Evolutionary conservation across 2,888 invertebrate species (phyloP).

Genomic region (Muschampia plurimacula): DNA sequence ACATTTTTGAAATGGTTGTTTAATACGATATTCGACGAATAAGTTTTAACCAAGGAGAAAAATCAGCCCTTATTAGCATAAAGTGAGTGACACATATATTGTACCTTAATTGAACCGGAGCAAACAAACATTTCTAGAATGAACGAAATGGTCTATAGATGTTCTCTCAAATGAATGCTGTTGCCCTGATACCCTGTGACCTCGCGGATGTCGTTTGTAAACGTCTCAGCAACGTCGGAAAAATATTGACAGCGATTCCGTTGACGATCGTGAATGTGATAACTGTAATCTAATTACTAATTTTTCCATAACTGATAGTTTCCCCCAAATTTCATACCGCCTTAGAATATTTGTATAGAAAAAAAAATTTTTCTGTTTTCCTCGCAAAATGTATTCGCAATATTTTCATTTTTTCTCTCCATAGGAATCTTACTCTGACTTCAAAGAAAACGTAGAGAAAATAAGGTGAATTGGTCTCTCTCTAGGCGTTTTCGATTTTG

Average conservation of each 20-base stretch:
- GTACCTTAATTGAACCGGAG: background rate
- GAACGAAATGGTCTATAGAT: conserved; percentile 36
- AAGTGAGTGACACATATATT: no score
- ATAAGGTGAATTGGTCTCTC: no score
- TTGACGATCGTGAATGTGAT: conserved; percentile 16
- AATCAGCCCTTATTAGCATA: no score
- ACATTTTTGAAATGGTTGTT: no score
- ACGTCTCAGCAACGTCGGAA: conserved; percentile 45
- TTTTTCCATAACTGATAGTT: conserved; percentile 3
- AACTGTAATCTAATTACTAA: background rate
- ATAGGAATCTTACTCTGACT: no score
- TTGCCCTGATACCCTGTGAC: conserved; percentile 62
- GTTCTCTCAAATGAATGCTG: conserved; percentile 32
- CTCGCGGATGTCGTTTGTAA: conserved; percentile 47
- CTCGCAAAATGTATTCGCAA: background rate
- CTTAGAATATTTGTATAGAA: background rate
- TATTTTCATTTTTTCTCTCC: background rate
- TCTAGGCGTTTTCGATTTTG: no score
- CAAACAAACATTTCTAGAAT: conserved; percentile 55
- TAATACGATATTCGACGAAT: no score
- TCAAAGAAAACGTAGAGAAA: no score
- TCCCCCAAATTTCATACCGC: background rate
- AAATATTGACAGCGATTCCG: conserved; percentile 20
- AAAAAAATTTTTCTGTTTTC: background rate
- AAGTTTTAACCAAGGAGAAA: no score